Evolutionary conservation across 2,113 vertebrate species (phyloP).

Genomic region (Eudyptes chrysolophus): DNA sequence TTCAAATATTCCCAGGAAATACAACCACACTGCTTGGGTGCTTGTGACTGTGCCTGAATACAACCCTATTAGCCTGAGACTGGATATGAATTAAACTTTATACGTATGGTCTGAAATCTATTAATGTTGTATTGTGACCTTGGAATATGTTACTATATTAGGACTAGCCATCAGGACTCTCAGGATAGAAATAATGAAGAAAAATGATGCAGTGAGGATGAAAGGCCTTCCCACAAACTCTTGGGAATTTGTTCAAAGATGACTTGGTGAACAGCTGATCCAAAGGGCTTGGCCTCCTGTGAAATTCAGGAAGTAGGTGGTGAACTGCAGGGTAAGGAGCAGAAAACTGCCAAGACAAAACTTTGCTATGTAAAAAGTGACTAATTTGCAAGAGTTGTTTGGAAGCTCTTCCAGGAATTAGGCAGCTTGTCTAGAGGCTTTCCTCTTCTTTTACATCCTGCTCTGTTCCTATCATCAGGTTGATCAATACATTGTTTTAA

Average conservation of each 20-base stretch:
- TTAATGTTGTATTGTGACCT: background rate
- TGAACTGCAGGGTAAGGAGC: background rate
- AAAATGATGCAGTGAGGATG: background rate
- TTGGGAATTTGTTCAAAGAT: background rate
- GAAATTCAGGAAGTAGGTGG: background rate
- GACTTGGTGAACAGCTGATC: background rate
- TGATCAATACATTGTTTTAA: slow-evolving; percentile 13
- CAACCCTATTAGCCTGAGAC: background rate
- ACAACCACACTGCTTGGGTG: rapidly evolving
- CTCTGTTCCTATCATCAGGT: background rate
- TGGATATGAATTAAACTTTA: background rate
- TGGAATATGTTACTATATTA: background rate
- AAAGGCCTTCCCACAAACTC: background rate
- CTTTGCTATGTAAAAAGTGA: background rate
- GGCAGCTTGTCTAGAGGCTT: background rate
- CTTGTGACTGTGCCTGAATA: background rate
- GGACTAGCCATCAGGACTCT: background rate
- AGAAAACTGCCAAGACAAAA: background rate
- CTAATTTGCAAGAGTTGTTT: background rate
- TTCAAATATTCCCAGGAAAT: background rate
- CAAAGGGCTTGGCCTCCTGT: background rate
- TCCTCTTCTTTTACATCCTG: background rate
- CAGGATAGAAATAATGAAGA: background rate
- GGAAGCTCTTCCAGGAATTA: background rate
- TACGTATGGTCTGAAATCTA: background rate